These are phyloP conservation scores for Onychorhynchus coronatus DNA, from an alignment of 2,113 vertebrate species.

Conservation along the genomic window DNA sequence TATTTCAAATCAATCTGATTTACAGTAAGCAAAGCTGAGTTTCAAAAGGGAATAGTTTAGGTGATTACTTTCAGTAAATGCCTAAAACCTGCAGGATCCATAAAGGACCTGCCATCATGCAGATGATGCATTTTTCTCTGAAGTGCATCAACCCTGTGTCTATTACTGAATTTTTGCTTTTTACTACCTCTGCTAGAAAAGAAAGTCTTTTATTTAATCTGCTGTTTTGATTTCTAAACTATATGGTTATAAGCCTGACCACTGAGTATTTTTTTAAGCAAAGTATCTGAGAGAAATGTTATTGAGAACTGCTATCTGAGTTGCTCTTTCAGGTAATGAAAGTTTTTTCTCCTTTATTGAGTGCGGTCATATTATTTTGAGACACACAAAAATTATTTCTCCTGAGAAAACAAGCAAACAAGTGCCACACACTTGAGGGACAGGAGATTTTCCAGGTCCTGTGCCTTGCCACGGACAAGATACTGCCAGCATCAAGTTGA, in stretches of 20 bases:
- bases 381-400: not conserved
- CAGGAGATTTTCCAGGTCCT: not conserved
- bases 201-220: not conserved
- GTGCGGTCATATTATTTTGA: accelerated
- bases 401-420: not conserved
- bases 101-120: not conserved
- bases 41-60: not conserved
- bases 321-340: not conserved
- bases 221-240: not conserved
- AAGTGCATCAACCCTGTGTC: not conserved
- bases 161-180: not conserved
- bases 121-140: not conserved
- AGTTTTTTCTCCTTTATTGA: not conserved
- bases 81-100: not conserved
- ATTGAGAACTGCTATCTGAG: not conserved
- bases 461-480: not conserved
- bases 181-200: not conserved
- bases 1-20: not conserved
- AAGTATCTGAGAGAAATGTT: not conserved
- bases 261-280: not conserved
- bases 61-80: not conserved
- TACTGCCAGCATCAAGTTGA: not conserved
- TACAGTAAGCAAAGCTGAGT: not conserved
- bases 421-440: not conserved
- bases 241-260: not conserved